Evolutionary conservation across 2,888 invertebrate species (phyloP).

Genomic region (Eledona agricola): DNA sequence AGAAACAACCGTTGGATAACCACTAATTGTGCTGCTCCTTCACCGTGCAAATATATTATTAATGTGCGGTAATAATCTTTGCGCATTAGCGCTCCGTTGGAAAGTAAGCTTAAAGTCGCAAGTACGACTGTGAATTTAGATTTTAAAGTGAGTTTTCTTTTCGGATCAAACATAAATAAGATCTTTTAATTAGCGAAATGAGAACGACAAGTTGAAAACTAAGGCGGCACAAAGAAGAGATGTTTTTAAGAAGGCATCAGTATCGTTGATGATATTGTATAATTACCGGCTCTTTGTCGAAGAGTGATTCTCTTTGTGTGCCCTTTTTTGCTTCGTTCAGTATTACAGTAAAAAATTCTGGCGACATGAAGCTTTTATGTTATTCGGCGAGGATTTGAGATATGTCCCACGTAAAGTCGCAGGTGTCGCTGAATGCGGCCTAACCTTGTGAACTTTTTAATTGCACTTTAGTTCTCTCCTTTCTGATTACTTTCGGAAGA

Average conservation of each 20-base stretch:
- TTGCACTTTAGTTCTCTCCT: conserved; percentile 35
- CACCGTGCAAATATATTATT: conserved; percentile 15
- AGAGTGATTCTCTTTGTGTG: conserved; percentile 27
- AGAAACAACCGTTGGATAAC: conserved; percentile 7
- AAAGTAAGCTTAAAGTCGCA: conserved; percentile 13
- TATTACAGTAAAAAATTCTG: conserved; percentile 31
- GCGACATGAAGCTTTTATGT: conserved; percentile 35
- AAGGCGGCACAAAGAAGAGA: conserved; percentile 30
- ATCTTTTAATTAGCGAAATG: conserved; percentile 33
- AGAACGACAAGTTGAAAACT: conserved; percentile 27
- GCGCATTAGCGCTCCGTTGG: conserved; percentile 18
- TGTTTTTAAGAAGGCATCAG: conserved; percentile 35
- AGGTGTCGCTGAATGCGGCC: conserved; percentile 29
- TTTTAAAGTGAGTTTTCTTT: too few species aligned
- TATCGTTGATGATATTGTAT: conserved; percentile 37
- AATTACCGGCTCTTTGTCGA: conserved; percentile 36
- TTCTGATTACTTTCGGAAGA: conserved; percentile 33
- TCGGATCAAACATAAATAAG: conserved; percentile 20
- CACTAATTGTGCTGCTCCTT: conserved; percentile 12
- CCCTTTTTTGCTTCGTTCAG: conserved; percentile 26
- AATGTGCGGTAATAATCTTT: conserved; percentile 13
- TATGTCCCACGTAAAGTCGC: conserved; percentile 27
- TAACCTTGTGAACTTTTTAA: conserved; percentile 37
- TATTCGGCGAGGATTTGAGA: conserved; percentile 19
- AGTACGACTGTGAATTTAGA: too few species aligned